Base-by-base conservation (phyloP, 1,140 invertebrate genomes). In the Drosophila arawakana region DNA sequence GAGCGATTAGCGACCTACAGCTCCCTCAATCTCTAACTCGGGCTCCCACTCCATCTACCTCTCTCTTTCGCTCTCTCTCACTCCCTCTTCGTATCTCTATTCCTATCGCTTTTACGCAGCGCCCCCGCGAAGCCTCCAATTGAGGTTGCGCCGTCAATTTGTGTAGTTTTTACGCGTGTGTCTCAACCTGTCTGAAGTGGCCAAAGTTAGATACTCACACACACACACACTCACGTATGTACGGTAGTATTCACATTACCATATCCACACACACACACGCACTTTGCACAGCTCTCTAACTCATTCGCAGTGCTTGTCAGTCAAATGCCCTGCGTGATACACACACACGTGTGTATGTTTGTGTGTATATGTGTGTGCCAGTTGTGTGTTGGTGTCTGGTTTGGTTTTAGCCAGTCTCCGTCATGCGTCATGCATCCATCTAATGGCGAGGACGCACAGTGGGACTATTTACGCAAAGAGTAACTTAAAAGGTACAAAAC, bases 161-260 rank as follows among this genome's bases (percentile, higher is more conserved):
- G 76, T 89, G 81, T 66, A 89, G 84, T 89, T 89, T 89, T 84
- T 89, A 89, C 80, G 80, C 80, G 84, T 88, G 84, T 89, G 84
- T 83, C 84, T 84, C 85, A 89, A 89, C 84, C 80, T 86, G 83
- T 86, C 83, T 57, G 80, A 60, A 86, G 66, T 72, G 76, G 76
- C 74, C 83, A 74, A 69, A 77, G 60, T 86, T 85, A 86, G 81
- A 81, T 72, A 86, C 76, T 68, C 57, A 66, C 55, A 74, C 18
- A 34, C 30, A 70, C 18, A 55, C 74, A 58, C 25, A 58, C 46
- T 41, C 13, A 50, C 21, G 3, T 30, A 30, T 30, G 3, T 3
- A 3, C 25, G 25, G 9, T 41, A 10, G 39, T 67, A 84, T 70
- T 65, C 39, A 41, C 41, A 43, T 43, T 43, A 43, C 41, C 41